phyloP scores from a whole-genome alignment of 2,888 invertebrate genomes.

The Andrena bucephala region DNA sequence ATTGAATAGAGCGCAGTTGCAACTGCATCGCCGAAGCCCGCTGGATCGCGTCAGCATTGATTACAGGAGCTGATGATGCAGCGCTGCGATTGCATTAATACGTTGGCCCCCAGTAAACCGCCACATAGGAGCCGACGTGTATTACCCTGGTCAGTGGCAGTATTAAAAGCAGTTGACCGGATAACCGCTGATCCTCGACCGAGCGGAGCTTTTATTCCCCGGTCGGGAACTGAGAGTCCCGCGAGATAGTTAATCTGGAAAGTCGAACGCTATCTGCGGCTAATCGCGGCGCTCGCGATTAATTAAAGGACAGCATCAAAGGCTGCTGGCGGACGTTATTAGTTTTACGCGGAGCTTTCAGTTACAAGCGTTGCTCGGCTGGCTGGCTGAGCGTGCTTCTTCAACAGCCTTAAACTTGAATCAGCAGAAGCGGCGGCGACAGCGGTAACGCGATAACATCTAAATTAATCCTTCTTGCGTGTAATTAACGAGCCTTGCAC shows the following conservation, averaged over 20 bases:
- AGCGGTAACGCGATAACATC: conserved; percentile 40
- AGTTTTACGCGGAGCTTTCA: not conserved
- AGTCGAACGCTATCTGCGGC: not conserved
- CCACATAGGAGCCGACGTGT: conserved; percentile 12
- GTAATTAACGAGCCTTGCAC: conserved; percentile 42
- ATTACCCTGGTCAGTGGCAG: conserved; percentile 38
- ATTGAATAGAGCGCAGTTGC: conserved; percentile 30
- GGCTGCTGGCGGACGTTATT: not conserved
- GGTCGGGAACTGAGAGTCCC: not conserved
- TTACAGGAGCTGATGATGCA: conserved; percentile 37
- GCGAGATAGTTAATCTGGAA: not conserved
- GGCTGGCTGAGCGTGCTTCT: no score
- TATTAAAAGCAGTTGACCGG: conserved; percentile 2
- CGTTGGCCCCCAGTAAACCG: conserved; percentile 13
- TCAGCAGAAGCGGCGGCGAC: conserved; percentile 18
- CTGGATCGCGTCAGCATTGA: conserved; percentile 35
- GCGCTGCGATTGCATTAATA: conserved; percentile 37
- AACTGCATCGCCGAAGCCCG: conserved; percentile 39
- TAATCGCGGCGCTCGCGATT: not conserved
- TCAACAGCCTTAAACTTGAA: conserved; percentile 16
- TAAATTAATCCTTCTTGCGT: conserved; percentile 50
- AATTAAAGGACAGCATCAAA: conserved; percentile 23
- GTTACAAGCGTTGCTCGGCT: no score
- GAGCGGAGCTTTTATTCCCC: no score
- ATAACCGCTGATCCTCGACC: conserved; percentile 8